Evolutionary conservation across 2,113 vertebrate genomes (phyloP), one percentile per base, ranked within the genome.

Genomic region (Tamias sibiricus): DNA sequence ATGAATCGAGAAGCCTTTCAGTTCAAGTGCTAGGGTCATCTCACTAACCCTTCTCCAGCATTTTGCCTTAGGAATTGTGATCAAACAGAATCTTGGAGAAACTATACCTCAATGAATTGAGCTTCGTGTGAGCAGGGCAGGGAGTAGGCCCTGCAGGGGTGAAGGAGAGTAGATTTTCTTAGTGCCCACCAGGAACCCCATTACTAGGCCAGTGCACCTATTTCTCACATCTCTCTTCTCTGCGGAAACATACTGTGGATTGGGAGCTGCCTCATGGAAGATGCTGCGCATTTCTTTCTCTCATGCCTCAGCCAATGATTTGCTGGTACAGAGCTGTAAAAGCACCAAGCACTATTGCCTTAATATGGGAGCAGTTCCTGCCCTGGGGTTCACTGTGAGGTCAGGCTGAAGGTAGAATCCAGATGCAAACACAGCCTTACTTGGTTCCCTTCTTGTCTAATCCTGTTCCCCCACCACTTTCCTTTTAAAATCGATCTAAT

Each of bases 1-100:
- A 4, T 28, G 14, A n/a, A 13, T 6, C 52, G 40, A 13, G 49
- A 7, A 69, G 59, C 0, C 0, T 9, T 6, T 1, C 35, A 22
- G 13, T 49, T 7, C n/a, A 44, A 32, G 47, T 44, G 8, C 42
- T 71, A 7, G n/a, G 59, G 66, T 69, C 32, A 30, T 54, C 64
- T 20, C 32, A n/a, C 13, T 8, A 4, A 26, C 2, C 26, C 4
- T 44, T 14, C 17, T 71, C 30, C 16, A n/a, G 32, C 17, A 54
- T 44, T 75, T 35, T 54, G 30, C 9, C 66, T 68, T 0, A 14
- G 42, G 30, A 87, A 59, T 28, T 89, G 7, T 37, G 52, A 68
- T 69, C n/a, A 74, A 30, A 4, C 12, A 14, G 47, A 40, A 66
- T 28, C 62, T 87, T 54, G 30, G 14, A 40, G 47, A 79, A 79